Base-by-base conservation (phyloP, 2,797 vertebrate genomes). In the Vireo griseus region DNA sequence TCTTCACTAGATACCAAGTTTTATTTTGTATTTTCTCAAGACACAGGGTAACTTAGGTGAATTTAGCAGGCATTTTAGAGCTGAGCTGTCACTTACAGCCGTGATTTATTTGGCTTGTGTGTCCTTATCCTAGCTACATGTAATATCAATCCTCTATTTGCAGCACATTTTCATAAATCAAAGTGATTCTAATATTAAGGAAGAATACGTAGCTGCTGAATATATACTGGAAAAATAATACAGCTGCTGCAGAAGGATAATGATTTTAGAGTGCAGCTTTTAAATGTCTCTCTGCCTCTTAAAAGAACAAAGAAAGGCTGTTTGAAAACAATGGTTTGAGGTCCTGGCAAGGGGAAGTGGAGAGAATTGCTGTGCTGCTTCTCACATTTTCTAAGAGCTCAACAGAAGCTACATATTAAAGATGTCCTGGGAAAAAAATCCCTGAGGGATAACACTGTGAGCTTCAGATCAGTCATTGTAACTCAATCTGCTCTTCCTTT, bases 1-100 rank as follows among this genome's bases (percentile, higher is more conserved):
- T 61, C 21, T 68, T 33, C 0, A 44, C 10, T 74, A 65, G 26
- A 21, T 22, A 18, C 51, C 9, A 2, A 31, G 15, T 69, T 88
- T 92, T 57, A 62, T 66, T 94, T 86, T 50, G 2, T 68, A 21
- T 71, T 86, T 92, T 91, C 39, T 74, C 11, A 65, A 87, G 28
- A 48, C 11, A 9, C 5, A 40, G 50, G 8, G 7, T 69, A 79
- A 50, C 14, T 83, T 77, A 31, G 7, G 12, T 28, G 26, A 81
- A 50, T 44, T 86, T 72, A 62, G 35, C 16, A 68, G 50, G 5
- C 5, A 5, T 68, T 91, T 83, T 72, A 75, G 35, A 84, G 47
- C 16, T 16, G 69, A 91, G n/a, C 35, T 91, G 25, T 77, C 71
- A 26, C 18, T 85, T 79, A 39, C 22, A 29, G 2, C 66, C 12